Evolutionary conservation across 2,888 invertebrate genomes (phyloP), one percentile per base, ranked within the genome.

Genomic region (Toxonevra muliebris): DNA sequence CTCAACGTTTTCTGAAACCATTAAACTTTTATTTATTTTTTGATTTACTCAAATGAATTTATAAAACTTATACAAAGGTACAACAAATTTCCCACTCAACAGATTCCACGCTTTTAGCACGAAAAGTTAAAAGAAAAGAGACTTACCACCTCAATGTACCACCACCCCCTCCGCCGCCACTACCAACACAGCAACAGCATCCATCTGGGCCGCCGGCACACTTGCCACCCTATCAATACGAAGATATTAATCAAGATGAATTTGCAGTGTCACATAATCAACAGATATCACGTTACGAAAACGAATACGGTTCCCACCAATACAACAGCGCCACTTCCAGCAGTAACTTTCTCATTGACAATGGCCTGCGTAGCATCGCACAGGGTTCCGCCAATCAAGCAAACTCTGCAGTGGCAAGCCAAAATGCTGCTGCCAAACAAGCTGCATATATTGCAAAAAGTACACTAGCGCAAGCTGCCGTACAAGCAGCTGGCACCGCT

Each of bases 371-470:
- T 72, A 90, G 89, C 62, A 90, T 91, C 60, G 91, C 91, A 2
- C 89, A 90, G 65, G 91, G 91, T 0, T 92, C 93, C 0, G 92
- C 92, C 0, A 91, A 91, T 77, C 91, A 92, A 80, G 93, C 93
- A 5, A 90, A 90, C 74, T 90, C 90, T 54, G 92, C 92, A 12
- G 87, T 89, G 10, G 87, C 87, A n/a, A 92, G 90, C 77, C 93
- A 93, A 80, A 90, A 90, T 59, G 90, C 91, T 0, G 93, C 93
- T 0, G 93, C 90, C 0, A 90, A 91, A 69, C 93, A 93, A 80
- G 93, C 93, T 0, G 92, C 93, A 0, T 93, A 91, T 77, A 90
- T 91, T 7, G 93, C 93, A 0, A 92, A 93, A 85, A 93, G 91
- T 76, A 91, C 91, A 0, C 79, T 93, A 50, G 93, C 93, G 0